Conservation (phyloP, 92 coral and sea anemone genomes). For the Zoanthus gigantus region DNA sequence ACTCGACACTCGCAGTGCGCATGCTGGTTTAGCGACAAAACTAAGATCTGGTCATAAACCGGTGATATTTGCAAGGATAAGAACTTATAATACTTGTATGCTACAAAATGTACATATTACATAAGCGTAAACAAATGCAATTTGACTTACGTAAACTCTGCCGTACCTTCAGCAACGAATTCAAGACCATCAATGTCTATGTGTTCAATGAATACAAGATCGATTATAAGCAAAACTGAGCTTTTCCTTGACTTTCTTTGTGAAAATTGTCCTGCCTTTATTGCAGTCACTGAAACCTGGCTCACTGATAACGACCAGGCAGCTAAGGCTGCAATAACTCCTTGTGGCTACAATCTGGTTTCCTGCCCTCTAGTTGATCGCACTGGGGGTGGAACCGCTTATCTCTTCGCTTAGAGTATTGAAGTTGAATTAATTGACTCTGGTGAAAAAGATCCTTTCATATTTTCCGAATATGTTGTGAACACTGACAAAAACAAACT, state of each 20-base stretch:
- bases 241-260: not conserved
- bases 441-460: too few species aligned
- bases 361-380: too few species aligned
- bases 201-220: slow-evolving; percentile 1
- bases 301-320: not conserved
- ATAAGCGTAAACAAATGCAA: slow-evolving; percentile 25
- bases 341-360: too few species aligned
- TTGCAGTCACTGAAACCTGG: slow-evolving; percentile 22
- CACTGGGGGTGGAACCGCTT: too few species aligned
- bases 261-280: not conserved
- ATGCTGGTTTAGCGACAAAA: slow-evolving; percentile 38
- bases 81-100: slow-evolving; percentile 12
- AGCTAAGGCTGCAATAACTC: too few species aligned
- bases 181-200: not conserved
- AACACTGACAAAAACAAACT: too few species aligned
- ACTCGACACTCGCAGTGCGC: slow-evolving; percentile 44
- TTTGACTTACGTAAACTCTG: not conserved
- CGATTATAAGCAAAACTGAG: not conserved
- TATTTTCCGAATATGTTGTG: too few species aligned
- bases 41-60: slow-evolving; percentile 35
- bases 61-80: slow-evolving; percentile 35
- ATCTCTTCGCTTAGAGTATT: too few species aligned
- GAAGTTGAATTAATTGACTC: too few species aligned
- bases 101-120: slow-evolving; percentile 37
- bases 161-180: not conserved